Conservation (phyloP, 2,113 vertebrate genomes). For the Zosterops lateralis region DNA sequence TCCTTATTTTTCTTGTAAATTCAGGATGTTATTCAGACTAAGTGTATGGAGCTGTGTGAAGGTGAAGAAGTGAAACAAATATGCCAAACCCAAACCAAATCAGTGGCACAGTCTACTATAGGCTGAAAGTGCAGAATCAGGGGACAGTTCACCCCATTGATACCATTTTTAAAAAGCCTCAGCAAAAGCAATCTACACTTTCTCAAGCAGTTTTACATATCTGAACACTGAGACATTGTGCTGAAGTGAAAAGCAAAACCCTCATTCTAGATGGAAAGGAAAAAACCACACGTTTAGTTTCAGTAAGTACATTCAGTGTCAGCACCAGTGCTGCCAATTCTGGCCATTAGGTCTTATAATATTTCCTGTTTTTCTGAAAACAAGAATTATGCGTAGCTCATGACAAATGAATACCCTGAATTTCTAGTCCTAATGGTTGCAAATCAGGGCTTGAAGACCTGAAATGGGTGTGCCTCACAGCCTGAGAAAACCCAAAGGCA, state of each 20-base stretch:
- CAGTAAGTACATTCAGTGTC: background rate
- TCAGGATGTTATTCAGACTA: background rate
- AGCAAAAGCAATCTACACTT: background rate
- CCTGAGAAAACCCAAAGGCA: slow-evolving; percentile 19
- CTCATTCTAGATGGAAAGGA: background rate
- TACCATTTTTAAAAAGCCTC: background rate
- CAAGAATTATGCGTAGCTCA: background rate
- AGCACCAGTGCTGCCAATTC: background rate
- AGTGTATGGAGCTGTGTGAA: background rate
- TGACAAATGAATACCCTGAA: background rate
- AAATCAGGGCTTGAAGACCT: background rate
- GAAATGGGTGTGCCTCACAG: background rate
- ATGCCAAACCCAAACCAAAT: background rate
- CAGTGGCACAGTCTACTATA: background rate
- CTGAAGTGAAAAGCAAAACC: background rate
- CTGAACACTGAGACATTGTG: background rate
- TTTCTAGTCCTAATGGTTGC: background rate
- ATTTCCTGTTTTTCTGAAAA: slow-evolving; percentile 2
- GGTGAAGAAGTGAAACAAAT: background rate
- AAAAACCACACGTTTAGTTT: background rate
- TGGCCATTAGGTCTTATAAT: background rate
- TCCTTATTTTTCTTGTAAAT: background rate
- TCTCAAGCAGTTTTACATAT: background rate
- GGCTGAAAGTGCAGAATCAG: background rate
- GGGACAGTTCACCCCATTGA: background rate